These are phyloP conservation scores for Telenomus remus DNA, from an alignment of 1,140 invertebrate species.

Conservation along the genomic window DNA sequence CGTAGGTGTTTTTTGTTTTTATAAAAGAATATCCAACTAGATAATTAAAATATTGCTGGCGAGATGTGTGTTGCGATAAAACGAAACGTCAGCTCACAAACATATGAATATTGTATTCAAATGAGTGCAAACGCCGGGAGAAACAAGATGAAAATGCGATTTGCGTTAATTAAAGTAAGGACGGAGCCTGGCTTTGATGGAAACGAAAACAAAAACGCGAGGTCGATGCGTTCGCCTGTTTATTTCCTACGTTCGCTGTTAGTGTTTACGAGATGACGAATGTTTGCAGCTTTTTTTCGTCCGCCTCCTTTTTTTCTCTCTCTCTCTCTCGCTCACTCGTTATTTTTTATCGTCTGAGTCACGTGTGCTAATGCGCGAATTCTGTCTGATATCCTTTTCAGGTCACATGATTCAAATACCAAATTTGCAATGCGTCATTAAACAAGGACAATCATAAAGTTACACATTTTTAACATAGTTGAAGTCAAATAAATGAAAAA, in stretches of 20 bases:
- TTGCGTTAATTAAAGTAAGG: constrained; percentile 28
- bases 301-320: background rate
- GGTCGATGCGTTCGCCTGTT: constrained; percentile 11
- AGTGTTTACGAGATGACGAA: constrained; percentile 26
- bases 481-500: no score
- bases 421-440: no score
- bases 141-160: constrained; percentile 15
- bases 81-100: background rate
- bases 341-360: constrained; percentile 2
- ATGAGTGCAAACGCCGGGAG: constrained; percentile 7
- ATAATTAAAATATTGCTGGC: no score
- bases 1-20: no score
- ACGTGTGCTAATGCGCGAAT: constrained; percentile 3
- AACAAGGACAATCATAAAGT: background rate
- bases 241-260: constrained; percentile 10
- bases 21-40: no score
- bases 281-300: constrained; percentile 17
- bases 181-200: constrained; percentile 10
- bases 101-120: background rate
- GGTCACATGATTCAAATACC: constrained; percentile 1
- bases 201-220: constrained; percentile 29
- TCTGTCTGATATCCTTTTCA: constrained; percentile 5
- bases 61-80: no score
- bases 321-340: no score
- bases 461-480: no score